A percentile compares a stretch with the other conserved stretches of the same genome.
Conservation (phyloP, 2,797 vertebrate genomes). For the Peromyscus nudipes region DNA sequence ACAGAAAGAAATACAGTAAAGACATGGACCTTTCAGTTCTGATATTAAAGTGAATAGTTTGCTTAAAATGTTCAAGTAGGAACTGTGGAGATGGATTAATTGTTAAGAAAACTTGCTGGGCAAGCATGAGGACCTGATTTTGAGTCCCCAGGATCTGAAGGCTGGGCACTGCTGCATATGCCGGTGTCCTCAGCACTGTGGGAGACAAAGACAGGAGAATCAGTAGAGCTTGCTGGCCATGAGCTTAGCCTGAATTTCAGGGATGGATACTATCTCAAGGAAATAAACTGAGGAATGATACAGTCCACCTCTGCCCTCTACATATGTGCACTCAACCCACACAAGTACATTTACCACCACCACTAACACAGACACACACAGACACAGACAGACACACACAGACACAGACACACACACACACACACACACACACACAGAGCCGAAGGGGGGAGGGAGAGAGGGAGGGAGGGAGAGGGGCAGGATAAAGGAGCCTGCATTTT, state of each 20-base stretch:
- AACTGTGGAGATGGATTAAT: background rate
- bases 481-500: conserved; percentile 54
- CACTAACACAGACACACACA: background rate
- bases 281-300: background rate
- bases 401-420: background rate
- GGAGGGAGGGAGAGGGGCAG: too few species aligned
- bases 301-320: background rate
- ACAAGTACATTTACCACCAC: background rate
- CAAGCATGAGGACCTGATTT: background rate
- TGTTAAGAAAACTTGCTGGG: background rate
- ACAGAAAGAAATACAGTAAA: conserved; percentile 54
- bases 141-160: background rate
- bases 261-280: background rate
- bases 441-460: too few species aligned
- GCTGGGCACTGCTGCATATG: background rate
- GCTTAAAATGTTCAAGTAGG: conserved; percentile 52
- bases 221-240: background rate
- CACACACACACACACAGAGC: background rate
- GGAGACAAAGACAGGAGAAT: background rate
- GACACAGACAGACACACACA: background rate
- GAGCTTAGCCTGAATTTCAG: background rate
- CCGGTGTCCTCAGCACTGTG: background rate
- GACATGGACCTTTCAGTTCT: background rate
- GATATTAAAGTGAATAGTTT: conserved; percentile 31
- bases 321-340: background rate